Base-by-base conservation (phyloP, 2,888 invertebrate species). In the Copidosoma aretas region DNA sequence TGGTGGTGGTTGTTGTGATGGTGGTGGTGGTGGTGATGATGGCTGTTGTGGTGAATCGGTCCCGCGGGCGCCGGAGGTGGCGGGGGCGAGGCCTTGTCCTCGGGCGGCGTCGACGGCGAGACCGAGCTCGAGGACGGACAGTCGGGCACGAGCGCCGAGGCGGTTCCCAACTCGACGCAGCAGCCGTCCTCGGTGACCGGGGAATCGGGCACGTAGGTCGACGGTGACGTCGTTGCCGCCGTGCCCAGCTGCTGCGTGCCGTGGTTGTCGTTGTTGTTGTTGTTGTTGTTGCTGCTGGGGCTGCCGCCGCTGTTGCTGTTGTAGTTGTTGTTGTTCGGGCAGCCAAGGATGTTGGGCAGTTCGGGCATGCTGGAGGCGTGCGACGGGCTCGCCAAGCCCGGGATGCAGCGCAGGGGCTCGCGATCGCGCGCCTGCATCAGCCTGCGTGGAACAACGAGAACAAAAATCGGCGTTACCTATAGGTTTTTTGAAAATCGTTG, bases 341-440 rank as follows among this genome's bases (percentile, higher is more conserved):
- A 57, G n/a, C 51, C 43, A 17, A 59, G 52, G 19, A 64, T 46
- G 43, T 66, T 63, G 2, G 85, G 85, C 59, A 90, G 79, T 80
- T 90, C 90, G 1, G 90, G 90, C 87, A 90, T 88, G 17, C 90
- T 90, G 12, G 89, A 87, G 1, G 87, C 87, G 74, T 87, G 87
- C 46, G 84, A 82, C 61, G 85, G 84, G 51, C 82, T 76, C 68
- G 75, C 75, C 61, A 76, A 81, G 39, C 49, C 54, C 39, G 79
- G 82, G 32, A 80, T 77, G 73, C 82, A 83, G n/a, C 81, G 80
- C 51, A 89, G 84, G 8, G 89, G 88, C 62, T 90, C 88, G 65
- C 85, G 84, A 68, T 90, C 90, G 74, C 87, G 82, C 2, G 87
- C 87, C 70, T 85, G 85, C 74, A 88, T 82, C 56, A 88, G 78